Evolutionary conservation across 2,113 vertebrate species (phyloP), one percentile per base, ranked within the genome.

Genomic region (Anguilla rostrata): DNA sequence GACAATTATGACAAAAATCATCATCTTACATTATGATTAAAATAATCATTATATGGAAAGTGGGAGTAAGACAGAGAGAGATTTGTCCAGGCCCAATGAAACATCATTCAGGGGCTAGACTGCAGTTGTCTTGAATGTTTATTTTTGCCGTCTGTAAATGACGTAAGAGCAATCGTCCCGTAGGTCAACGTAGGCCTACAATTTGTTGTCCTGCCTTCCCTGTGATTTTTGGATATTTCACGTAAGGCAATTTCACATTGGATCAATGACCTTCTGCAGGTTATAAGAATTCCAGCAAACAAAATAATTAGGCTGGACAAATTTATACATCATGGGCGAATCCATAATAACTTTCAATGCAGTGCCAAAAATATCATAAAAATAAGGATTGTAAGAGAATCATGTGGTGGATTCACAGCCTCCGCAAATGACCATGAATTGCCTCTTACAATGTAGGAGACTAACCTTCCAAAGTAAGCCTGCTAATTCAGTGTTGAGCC

Each of bases 81-180:
- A 83, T 87, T 87, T 85, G 60, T 86, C 84, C 71, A 84, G 78
- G n/a, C 20, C 20, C 7, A n/a, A 7, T 71, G 63, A 71, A 22
- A 71, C 63, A 71, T 84, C 84, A 87, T 87, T 87, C 86, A 87
- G 84, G 80, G 87, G 84, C 84, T 75, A 71, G 49, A 78, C 83
- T 87, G 43, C 83, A 85, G 84, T 90, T 85, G 83, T 29, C 86
- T 81, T 79, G 83, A 81, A 81, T 90, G 87, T 88, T 88, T 88
- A 88, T 85, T 86, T 85, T 83, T 75, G 34, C 57, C 49, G 34
- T 83, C 56, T 9, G 56, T 66, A 41, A 57, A 81, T 89, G 88
- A 87, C 81, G 60, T 87, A 82, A 83, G 41, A 46, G 79, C 57
- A 39, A 82, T 49, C 41, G 40, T 63, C 22, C 78, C 14, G 49